Evolutionary conservation across 2,797 vertebrate genomes (phyloP).

Genomic region (Myotis findleyi): DNA sequence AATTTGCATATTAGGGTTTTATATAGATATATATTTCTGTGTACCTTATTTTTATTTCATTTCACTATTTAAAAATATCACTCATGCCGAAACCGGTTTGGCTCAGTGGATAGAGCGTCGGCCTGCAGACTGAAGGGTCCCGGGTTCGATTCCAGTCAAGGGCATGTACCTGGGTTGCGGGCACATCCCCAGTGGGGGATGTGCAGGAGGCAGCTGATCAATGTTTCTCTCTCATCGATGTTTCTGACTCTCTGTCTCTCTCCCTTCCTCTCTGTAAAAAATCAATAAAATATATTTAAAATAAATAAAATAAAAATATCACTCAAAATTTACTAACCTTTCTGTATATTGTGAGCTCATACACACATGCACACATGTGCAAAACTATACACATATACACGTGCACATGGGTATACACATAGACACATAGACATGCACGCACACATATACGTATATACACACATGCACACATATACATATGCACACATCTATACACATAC

Average conservation of each 20-base stretch:
- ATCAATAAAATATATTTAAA: too few species aligned
- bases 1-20: too few species aligned
- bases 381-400: fast-evolving
- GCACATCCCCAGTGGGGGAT: too few species aligned
- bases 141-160: too few species aligned
- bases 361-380: fast-evolving
- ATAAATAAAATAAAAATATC: background rate
- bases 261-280: too few species aligned
- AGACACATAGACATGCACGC: fast-evolving
- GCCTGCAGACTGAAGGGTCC: too few species aligned
- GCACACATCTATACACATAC: fast-evolving
- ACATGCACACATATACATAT: fast-evolving
- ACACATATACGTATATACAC: fast-evolving
- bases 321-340: background rate
- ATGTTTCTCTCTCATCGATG: too few species aligned
- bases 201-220: too few species aligned
- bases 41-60: background rate
- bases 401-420: too few species aligned
- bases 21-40: background rate
- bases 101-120: too few species aligned
- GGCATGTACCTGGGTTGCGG: too few species aligned
- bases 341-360: background rate
- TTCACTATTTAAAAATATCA: conserved; percentile 24
- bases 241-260: too few species aligned
- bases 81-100: background rate